Percentiles rank a stretch among this genome's conserved stretches.
Evolutionary conservation across 2,797 vertebrate species (phyloP).

Genomic region (Acomys russatus): DNA sequence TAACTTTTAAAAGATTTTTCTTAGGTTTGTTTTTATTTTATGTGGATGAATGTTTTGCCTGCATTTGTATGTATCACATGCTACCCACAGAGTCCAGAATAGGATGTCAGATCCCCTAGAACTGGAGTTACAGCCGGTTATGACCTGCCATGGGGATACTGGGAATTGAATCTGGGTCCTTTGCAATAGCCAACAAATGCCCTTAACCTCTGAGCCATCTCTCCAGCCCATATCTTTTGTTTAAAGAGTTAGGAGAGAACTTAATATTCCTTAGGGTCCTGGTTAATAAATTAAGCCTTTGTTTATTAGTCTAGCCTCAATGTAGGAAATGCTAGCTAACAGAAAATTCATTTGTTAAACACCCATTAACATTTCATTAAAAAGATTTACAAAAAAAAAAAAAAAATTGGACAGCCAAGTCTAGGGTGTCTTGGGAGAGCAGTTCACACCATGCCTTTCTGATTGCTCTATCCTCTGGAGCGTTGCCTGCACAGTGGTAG

Average conservation of each 20-base stretch:
- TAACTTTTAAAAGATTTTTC: neutral
- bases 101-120: neutral
- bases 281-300: neutral
- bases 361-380: neutral
- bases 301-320: neutral
- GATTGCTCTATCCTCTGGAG: neutral
- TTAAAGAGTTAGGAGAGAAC: slow-evolving; percentile 12
- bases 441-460: neutral
- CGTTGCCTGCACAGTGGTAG: neutral
- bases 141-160: neutral
- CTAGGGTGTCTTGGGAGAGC: neutral
- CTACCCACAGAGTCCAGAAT: neutral
- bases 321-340: neutral
- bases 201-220: neutral
- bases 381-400: neutral
- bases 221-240: neutral
- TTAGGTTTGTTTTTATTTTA: neutral
- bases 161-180: neutral
- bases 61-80: neutral
- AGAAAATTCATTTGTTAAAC: slow-evolving; percentile 37
- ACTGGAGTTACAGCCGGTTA: neutral
- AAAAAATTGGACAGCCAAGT: neutral
- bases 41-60: neutral
- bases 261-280: neutral
- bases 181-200: neutral